phyloP scores from a whole-genome alignment of 2,797 vertebrate genomes.

The Darevskia mixta region DNA sequence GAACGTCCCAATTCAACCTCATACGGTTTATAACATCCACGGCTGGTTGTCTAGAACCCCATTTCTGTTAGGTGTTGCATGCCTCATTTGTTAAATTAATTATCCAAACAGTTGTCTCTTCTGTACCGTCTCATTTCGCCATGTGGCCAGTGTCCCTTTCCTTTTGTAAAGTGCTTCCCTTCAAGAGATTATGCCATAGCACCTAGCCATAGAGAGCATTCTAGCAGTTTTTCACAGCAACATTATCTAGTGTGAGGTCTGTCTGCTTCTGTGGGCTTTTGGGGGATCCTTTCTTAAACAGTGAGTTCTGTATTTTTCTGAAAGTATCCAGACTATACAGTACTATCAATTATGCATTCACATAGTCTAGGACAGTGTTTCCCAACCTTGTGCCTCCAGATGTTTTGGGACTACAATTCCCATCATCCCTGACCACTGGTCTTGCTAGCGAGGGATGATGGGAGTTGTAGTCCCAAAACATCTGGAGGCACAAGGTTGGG shows the following conservation, averaged over 20 bases:
- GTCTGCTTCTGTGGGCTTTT: neutral
- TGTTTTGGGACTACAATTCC: too few species aligned
- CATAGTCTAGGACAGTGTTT: neutral
- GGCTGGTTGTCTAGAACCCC: neutral
- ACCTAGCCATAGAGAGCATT: neutral
- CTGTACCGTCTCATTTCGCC: constrained; percentile 71
- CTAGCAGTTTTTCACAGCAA: neutral
- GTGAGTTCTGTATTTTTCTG: neutral
- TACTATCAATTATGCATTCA: too few species aligned
- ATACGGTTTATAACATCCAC: neutral
- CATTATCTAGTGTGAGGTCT: neutral
- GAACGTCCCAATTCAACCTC: neutral
- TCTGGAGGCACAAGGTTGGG: too few species aligned
- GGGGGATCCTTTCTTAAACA: neutral
- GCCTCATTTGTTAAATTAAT: constrained; percentile 62
- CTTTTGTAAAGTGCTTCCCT: constrained; percentile 14
- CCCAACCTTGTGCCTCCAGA: too few species aligned
- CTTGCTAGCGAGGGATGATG: too few species aligned
- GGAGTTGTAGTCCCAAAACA: too few species aligned
- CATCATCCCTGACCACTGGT: too few species aligned
- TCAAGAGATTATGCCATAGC: neutral
- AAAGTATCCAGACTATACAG: neutral
- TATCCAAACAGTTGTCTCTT: constrained; percentile 72
- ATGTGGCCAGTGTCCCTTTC: constrained; percentile 65
- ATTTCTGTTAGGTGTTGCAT: neutral